phyloP scores from a whole-genome alignment of 2,888 invertebrate genomes.

The Alcis repandata region DNA sequence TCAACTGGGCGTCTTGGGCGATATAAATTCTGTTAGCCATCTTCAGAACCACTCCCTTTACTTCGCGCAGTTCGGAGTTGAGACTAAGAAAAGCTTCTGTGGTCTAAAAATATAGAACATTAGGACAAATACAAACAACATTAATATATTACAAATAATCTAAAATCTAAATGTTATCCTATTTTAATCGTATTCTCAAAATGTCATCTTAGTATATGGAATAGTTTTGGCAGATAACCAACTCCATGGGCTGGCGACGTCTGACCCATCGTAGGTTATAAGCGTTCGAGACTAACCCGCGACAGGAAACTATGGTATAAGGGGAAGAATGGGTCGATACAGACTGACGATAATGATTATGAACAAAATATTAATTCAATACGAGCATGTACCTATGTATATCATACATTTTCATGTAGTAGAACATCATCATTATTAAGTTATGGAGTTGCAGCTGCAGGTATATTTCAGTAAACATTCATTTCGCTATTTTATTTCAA shows the following conservation, averaged over 20 bases:
- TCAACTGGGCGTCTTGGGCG: slow-evolving; percentile 77
- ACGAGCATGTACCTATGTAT: no score
- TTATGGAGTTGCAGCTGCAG: not conserved
- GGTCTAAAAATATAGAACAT: slow-evolving; percentile 58
- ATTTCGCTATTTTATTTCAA: not conserved
- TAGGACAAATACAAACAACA: not conserved
- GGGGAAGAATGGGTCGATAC: no score
- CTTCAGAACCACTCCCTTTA: slow-evolving; percentile 84
- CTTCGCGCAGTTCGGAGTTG: slow-evolving; percentile 54
- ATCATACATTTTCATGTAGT: not conserved
- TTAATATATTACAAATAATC: not conserved
- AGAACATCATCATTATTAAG: not conserved
- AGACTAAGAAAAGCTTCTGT: slow-evolving; percentile 62
- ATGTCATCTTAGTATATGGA: no score
- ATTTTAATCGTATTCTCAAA: no score
- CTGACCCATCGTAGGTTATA: no score
- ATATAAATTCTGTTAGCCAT: slow-evolving; percentile 91
- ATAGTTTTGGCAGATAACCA: no score
- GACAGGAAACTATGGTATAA: no score
- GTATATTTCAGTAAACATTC: not conserved
- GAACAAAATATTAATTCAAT: no score
- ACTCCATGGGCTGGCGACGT: no score
- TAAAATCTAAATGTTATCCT: no score
- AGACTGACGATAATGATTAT: no score
- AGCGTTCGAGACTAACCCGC: no score